These are phyloP conservation scores for Tubulanus polymorphus DNA, from an alignment of 2,888 invertebrate species.

Conservation along the genomic window DNA sequence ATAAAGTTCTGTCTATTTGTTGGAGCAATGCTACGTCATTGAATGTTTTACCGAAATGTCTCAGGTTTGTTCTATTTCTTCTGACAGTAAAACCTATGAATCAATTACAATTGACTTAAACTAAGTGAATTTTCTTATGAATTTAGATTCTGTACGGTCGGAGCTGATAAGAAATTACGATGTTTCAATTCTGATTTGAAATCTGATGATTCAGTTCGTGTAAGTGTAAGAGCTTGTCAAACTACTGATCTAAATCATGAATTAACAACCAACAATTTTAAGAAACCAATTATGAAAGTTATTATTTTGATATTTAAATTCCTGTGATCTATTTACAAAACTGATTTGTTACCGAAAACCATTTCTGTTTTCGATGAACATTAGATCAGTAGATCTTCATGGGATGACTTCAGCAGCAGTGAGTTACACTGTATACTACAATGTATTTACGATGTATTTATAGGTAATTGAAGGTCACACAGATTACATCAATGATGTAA, in stretches of 20 bases:
- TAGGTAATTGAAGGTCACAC: conserved; percentile 63
- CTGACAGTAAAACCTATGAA: background rate
- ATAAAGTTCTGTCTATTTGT: conserved; percentile 33
- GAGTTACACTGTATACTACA: no score
- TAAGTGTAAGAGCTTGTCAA: no score
- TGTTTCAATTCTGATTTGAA: conserved; percentile 39
- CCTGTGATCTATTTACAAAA: no score
- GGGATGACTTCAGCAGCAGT: no score
- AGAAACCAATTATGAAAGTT: no score
- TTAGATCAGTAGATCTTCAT: no score
- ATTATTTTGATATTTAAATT: no score
- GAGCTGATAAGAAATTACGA: conserved; percentile 36
- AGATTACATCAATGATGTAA: conserved; percentile 67
- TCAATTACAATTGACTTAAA: background rate
- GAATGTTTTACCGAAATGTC: conserved; percentile 24
- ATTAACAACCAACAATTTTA: background rate
- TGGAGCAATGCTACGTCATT: conserved; percentile 44
- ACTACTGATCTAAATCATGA: background rate
- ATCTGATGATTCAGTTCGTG: conserved; percentile 26
- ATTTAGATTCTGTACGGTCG: conserved; percentile 40
- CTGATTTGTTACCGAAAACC: no score
- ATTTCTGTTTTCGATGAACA: no score
- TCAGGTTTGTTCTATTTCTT: conserved; percentile 27
- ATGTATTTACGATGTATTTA: conserved; percentile 6
- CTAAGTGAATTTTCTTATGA: background rate